Base-by-base conservation (phyloP, 1,140 invertebrate species). In the Cardiocondyla obscurior region DNA sequence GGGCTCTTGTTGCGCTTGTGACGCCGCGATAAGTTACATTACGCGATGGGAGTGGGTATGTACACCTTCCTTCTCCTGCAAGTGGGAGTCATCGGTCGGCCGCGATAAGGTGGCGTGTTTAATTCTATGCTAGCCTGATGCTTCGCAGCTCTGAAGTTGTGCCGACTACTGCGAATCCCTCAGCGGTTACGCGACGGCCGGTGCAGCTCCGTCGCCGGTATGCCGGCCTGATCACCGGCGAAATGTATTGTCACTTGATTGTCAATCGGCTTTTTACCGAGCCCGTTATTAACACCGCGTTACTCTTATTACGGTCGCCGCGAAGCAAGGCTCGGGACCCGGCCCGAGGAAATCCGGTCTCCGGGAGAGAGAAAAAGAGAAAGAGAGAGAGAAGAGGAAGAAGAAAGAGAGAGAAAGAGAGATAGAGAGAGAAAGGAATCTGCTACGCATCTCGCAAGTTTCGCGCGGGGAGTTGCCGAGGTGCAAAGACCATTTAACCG, bases 211-310 rank as follows among this genome's bases (percentile, higher is more conserved):
- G 70, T 1, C 33, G 16, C 7, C 3, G 55, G 88, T 82, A 69
- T 93, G 86, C 30, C 87, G 69, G 82, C 91, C 91, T 92, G 88
- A 39, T 93, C 83, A 81, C 88, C 86, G 84, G 90, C 91, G 91
- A 93, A 92, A 93, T 92, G 91, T 92, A 93, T 93, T 93, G 91
- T 93, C 91, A 93, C 92, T 93, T 91, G 91, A 92, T 92, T 92
- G 92, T 93, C 92, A 92, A 92, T 92, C 92, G 87, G 85, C 89
- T 92, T 92, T 92, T 92, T 92, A 92, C 85, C 88, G 74, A 81
- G 39, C 2, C 39, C 77, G 51, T 79, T 77, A 81, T 81, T 73
- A 81, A 70, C 67, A 57, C 65, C 36, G 67, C 77, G 42, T 58
- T 81, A 73, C 55, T 67, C 33, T 79, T 79, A 79, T 69, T 69